A percentile compares a stretch with the other conserved stretches of the same genome.
These are phyloP conservation scores for Pseudococcus viburni DNA, from an alignment of 2,888 invertebrate genomes.

Conservation along the genomic window DNA sequence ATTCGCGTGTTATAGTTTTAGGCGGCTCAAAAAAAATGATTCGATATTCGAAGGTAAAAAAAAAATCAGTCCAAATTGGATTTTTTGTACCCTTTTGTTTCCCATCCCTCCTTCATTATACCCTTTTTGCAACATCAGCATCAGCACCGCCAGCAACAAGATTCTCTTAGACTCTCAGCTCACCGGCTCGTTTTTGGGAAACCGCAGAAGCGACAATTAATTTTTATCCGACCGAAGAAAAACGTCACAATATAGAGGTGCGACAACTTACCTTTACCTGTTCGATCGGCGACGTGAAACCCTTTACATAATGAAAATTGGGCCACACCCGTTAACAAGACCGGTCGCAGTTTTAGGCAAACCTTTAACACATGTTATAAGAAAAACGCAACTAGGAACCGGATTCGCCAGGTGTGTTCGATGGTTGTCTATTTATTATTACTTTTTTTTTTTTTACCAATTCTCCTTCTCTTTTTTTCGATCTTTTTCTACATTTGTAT, in stretches of 20 bases:
- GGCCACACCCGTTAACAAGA: slow-evolving; percentile 64
- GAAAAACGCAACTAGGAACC: slow-evolving; percentile 41
- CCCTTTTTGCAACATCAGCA: not conserved
- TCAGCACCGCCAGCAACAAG: not conserved
- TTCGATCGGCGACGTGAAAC: not conserved
- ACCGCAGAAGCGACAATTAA: slow-evolving; percentile 28
- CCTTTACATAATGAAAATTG: slow-evolving; percentile 53
- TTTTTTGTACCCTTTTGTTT: not conserved
- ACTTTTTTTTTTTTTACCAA: slow-evolving; percentile 34
- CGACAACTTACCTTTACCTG: not conserved
- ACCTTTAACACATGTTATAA: not conserved
- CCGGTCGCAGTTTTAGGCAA: slow-evolving; percentile 15
- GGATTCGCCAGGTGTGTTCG: slow-evolving; percentile 53
- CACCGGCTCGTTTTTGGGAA: not conserved
- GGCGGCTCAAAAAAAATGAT: not conserved
- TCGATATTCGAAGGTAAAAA: not conserved
- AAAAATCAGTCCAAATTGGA: not conserved
- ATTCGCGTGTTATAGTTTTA: slow-evolving; percentile 20
- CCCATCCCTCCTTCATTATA: not conserved
- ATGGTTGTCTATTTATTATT: slow-evolving; percentile 17
- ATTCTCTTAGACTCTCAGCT: not conserved
- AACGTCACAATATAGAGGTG: not conserved
- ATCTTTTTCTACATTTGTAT: not conserved
- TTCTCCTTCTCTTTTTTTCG: not conserved
- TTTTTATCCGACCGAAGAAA: not conserved